Conservation (phyloP, 2,113 vertebrate genomes). For the Struthio camelus region DNA sequence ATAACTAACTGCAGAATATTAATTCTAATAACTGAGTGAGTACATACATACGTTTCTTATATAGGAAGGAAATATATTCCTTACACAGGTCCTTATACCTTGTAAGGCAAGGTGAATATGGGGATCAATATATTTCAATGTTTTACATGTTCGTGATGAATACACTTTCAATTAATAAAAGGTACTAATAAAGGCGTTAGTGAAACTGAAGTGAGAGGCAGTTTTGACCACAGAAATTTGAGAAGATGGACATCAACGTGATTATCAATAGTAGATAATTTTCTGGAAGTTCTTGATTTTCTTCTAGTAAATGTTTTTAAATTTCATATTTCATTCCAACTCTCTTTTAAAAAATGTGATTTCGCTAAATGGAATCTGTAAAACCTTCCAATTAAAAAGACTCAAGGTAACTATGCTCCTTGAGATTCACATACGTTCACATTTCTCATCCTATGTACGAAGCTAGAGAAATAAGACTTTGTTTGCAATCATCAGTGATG, state of each 20-base stretch:
- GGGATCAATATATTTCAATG: background rate
- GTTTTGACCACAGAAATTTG: background rate
- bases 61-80: background rate
- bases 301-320: background rate
- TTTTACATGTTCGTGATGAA: background rate
- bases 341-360: accelerated
- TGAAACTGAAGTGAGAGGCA: background rate
- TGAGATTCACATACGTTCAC: background rate
- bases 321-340: background rate
- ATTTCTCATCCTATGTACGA: background rate
- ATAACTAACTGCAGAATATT: background rate
- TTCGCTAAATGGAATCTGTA: background rate
- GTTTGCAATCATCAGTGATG: background rate
- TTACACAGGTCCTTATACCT: background rate
- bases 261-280: background rate
- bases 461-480: background rate
- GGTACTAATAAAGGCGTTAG: background rate
- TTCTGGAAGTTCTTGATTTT: background rate
- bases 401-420: background rate
- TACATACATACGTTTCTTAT: background rate
- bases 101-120: background rate
- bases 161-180: background rate
- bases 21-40: background rate
- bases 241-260: background rate
- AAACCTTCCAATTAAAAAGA: background rate